These are phyloP conservation scores for Pyrgilauda ruficollis DNA, from an alignment of 2,113 vertebrate genomes.

Conservation along the genomic window DNA sequence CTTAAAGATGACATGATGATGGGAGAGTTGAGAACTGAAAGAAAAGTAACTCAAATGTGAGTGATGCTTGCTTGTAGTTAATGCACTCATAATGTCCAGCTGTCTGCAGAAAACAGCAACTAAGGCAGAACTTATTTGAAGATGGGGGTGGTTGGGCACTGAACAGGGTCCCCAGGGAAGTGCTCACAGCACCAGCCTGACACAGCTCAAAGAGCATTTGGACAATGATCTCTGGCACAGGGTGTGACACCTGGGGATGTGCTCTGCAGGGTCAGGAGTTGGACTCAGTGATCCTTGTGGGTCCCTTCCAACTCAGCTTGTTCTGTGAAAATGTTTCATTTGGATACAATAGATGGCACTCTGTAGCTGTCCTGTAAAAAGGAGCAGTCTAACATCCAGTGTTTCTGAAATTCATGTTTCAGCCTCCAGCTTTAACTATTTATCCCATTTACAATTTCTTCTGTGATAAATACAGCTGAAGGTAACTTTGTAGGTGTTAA, in stretches of 20 bases:
- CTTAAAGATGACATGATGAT: neutral
- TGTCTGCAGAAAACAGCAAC: neutral
- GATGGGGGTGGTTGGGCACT: neutral
- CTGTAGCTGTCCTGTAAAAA: neutral
- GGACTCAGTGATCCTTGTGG: neutral
- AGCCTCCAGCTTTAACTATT: neutral
- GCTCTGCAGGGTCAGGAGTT: neutral
- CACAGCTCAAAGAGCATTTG: neutral
- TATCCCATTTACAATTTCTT: slow-evolving; percentile 8
- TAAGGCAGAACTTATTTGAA: neutral
- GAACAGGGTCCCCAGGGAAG: neutral
- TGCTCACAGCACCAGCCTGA: neutral
- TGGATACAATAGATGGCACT: slow-evolving; percentile 44
- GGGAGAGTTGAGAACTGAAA: neutral
- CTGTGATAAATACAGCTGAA: neutral
- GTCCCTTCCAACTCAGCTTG: neutral
- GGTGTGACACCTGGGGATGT: neutral
- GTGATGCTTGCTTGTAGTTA: neutral
- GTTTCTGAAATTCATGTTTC: neutral
- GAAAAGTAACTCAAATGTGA: neutral
- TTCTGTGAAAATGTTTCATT: neutral
- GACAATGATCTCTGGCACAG: neutral
- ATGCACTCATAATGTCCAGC: neutral
- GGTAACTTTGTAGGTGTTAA: slow-evolving; percentile 15
- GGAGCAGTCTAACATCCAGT: neutral